A percentile compares a stretch with the other conserved stretches of the same genome.
Conservation (phyloP, 2,113 vertebrate genomes). For the Acrocephalus arundinaceus region DNA sequence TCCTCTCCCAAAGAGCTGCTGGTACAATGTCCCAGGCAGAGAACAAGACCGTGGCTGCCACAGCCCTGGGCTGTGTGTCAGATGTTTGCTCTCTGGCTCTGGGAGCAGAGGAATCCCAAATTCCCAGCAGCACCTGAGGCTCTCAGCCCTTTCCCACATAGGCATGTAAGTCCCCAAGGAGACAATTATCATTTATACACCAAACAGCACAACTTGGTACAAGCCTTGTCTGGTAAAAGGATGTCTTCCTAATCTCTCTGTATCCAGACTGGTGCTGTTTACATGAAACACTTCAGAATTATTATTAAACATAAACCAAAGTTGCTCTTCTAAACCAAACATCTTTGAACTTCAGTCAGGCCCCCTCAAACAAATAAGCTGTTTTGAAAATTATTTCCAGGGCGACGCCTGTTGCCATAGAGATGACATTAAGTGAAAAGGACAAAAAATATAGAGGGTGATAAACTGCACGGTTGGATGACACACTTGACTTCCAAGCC, state of each 20-base stretch:
- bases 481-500: slow-evolving; percentile 84
- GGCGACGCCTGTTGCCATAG: slow-evolving; percentile 88
- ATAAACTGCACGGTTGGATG: slow-evolving; percentile 83
- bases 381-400: slow-evolving; percentile 87
- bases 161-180: background rate
- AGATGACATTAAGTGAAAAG: slow-evolving; percentile 90
- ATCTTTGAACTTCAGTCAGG: slow-evolving; percentile 80
- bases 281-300: slow-evolving; percentile 72
- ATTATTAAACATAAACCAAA: slow-evolving; percentile 85
- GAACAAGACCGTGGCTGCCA: accelerated
- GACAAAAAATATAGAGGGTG: slow-evolving; percentile 87
- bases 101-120: background rate
- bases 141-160: background rate
- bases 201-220: background rate
- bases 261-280: slow-evolving; percentile 65
- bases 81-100: accelerated
- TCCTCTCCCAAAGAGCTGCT: background rate
- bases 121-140: background rate
- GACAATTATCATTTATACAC: background rate
- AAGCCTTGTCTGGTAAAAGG: background rate
- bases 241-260: slow-evolving; percentile 24
- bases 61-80: background rate
- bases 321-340: slow-evolving; percentile 77
- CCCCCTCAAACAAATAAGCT: slow-evolving; percentile 82
- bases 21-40: accelerated